Evolutionary conservation across 2,888 invertebrate genomes (phyloP).

Genomic region (Andrena dorsata): DNA sequence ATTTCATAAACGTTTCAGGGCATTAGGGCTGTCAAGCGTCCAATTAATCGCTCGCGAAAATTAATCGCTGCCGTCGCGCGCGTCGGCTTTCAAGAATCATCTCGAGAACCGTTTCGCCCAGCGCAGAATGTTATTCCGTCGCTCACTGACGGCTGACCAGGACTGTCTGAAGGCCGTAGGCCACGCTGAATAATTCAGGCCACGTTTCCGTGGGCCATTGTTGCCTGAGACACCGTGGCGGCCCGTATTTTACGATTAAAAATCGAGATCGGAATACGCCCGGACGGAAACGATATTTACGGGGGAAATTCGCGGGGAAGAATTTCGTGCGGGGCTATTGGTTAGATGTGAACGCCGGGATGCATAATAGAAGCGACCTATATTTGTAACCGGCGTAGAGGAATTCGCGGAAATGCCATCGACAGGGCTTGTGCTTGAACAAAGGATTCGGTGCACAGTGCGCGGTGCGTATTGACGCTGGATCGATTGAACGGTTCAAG

Average conservation of each 20-base stretch:
- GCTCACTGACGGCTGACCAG: constrained; percentile 48
- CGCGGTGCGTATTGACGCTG: not conserved
- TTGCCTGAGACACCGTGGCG: constrained; percentile 62
- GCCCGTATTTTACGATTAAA: constrained; percentile 67
- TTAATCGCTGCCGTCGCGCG: constrained; percentile 57
- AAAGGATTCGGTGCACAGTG: constrained; percentile 14
- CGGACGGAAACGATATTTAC: constrained; percentile 32
- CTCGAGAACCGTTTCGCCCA: constrained; percentile 25
- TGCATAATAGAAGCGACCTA: constrained; percentile 40
- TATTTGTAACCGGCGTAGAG: constrained; percentile 14
- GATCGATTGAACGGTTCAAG: constrained; percentile 38
- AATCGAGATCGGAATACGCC: constrained; percentile 55
- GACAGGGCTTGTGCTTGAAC: constrained; percentile 28
- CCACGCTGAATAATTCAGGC: constrained; percentile 71
- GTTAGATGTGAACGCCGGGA: constrained; percentile 24
- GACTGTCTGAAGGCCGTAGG: constrained; percentile 59
- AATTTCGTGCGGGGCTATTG: constrained; percentile 11
- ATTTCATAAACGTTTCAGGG: constrained; percentile 61
- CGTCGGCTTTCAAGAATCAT: constrained; percentile 53
- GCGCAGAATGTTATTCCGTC: constrained; percentile 51
- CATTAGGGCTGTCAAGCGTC: constrained; percentile 69
- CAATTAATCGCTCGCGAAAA: constrained; percentile 66
- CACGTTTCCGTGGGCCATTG: constrained; percentile 62
- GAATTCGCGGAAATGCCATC: constrained; percentile 10
- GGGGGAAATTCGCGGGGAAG: constrained; percentile 40